phyloP scores from a whole-genome alignment of 35 echinoderm and acorn worm genomes.

The Lytechinus pictus region DNA sequence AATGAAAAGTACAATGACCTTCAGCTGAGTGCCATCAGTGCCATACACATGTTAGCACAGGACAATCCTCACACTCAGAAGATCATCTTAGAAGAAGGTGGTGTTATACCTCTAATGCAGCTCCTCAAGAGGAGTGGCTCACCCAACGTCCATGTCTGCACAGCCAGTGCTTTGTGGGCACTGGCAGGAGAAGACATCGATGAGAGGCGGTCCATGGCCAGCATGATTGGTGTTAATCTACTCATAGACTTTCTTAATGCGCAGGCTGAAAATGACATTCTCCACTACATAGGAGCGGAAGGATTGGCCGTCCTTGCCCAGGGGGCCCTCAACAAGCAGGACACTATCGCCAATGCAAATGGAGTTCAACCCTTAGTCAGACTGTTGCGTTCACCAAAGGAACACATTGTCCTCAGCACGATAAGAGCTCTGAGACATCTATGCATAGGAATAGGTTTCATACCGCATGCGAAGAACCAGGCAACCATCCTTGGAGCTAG shows the following conservation, averaged over 20 bases:
- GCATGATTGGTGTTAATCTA: conserved; percentile 88
- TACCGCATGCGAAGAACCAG: conserved; percentile 89
- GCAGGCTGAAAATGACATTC: conserved; percentile 79
- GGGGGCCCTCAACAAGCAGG: conserved; percentile 90
- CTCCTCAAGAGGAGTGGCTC: conserved; percentile 90
- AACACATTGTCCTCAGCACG: conserved; percentile 92
- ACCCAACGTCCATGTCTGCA: conserved; percentile 86
- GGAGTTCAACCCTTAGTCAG: conserved; percentile 91
- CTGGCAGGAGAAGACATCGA: conserved; percentile 94
- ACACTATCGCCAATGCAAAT: conserved; percentile 86
- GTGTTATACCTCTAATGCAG: conserved; percentile 89
- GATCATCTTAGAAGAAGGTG: conserved; percentile 93
- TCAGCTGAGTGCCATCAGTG: conserved; percentile 85
- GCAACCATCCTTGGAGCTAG: conserved; percentile 72
- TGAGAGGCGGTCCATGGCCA: conserved; percentile 86
- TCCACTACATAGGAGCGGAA: conserved; percentile 96
- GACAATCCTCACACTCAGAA: conserved; percentile 97
- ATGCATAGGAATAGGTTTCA: conserved; percentile 92
- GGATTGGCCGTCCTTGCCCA: conserved; percentile 88
- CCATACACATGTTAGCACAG: conserved; percentile 91
- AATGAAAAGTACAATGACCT: conserved; percentile 71
- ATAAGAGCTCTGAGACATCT: conserved; percentile 88
- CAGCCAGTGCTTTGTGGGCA: conserved; percentile 92
- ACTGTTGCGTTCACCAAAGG: conserved; percentile 87
- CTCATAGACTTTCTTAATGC: conserved; percentile 95